Conservation (phyloP, 2,888 invertebrate species). For the Tryphoninae sp. region DNA sequence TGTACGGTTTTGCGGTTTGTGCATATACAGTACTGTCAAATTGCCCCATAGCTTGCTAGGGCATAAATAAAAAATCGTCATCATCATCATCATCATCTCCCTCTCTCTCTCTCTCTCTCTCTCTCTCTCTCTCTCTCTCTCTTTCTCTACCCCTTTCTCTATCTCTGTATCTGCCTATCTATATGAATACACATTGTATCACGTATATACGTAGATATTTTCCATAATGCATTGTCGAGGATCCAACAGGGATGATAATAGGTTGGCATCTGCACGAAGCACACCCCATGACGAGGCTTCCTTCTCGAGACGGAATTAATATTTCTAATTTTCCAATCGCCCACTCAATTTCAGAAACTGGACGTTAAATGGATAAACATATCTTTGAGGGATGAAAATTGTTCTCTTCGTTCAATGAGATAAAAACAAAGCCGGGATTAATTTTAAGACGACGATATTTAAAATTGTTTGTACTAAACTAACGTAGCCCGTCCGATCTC, state of each 20-base stretch:
- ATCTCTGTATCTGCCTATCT: conserved; percentile 42
- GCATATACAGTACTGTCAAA: too few relatives aligned
- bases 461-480: too few relatives aligned
- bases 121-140: conserved; percentile 70
- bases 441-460: too few relatives aligned
- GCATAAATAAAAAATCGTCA: too few relatives aligned
- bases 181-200: conserved; percentile 45
- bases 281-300: conserved; percentile 69
- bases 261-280: conserved; percentile 81
- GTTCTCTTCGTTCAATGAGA: too few relatives aligned
- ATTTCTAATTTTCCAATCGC: conserved; percentile 75
- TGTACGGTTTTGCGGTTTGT: too few relatives aligned
- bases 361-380: neutral
- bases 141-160: conserved; percentile 71
- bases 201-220: conserved; percentile 42
- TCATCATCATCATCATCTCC: too few relatives aligned
- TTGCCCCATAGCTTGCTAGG: too few relatives aligned
- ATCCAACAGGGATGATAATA: conserved; percentile 77
- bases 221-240: conserved; percentile 47
- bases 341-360: conserved; percentile 18
- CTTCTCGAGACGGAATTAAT: conserved; percentile 79
- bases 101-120: conserved; percentile 71
- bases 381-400: neutral
- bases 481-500: too few relatives aligned
- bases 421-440: too few relatives aligned